These are phyloP conservation scores for Notarius quadriscutis DNA, from an alignment of 2,113 vertebrate species.

Conservation along the genomic window DNA sequence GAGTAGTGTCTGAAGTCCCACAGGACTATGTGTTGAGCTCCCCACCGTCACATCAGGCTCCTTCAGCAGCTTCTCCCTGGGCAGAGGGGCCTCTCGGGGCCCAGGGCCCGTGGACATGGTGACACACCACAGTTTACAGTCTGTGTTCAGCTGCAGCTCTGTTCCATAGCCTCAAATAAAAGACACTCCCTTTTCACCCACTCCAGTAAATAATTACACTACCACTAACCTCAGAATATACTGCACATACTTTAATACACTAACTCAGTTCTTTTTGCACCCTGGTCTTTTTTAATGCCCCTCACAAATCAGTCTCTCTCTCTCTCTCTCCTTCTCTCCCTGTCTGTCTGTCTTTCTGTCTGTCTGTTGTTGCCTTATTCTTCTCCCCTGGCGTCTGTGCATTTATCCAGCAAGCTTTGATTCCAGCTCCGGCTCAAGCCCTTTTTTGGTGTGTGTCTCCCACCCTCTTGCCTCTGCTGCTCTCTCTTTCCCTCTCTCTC, in stretches of 20 bases:
- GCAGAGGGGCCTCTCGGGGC: constrained; percentile 25
- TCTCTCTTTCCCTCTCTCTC: constrained; percentile 14
- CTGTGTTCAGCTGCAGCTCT: constrained; percentile 36
- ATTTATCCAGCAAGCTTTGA: constrained; percentile 59
- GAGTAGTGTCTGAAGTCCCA: constrained; percentile 80
- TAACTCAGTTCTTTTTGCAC: not conserved
- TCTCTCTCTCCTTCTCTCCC: not conserved
- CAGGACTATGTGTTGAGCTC: constrained; percentile 60
- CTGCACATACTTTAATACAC: constrained; percentile 10
- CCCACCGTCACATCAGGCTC: constrained; percentile 57
- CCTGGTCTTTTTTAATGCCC: constrained; percentile 9
- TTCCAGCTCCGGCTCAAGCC: constrained; percentile 62
- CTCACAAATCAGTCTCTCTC: constrained; percentile 12
- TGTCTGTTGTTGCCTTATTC: constrained; percentile 36
- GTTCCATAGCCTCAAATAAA: constrained; percentile 42
- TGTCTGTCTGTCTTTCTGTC: not conserved
- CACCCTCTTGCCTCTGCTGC: constrained; percentile 58
- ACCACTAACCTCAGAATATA: not conserved
- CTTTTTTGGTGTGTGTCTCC: constrained; percentile 72
- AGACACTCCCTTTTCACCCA: not conserved
- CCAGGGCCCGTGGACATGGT: constrained; percentile 64
- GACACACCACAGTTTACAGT: not conserved
- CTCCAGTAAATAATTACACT: constrained; percentile 12
- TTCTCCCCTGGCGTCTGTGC: constrained; percentile 49
- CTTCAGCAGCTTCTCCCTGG: constrained; percentile 26